Percentiles rank a stretch among this genome's conserved stretches.
Conservation (phyloP, 2,888 invertebrate genomes). For the Laspeyria flexula region DNA sequence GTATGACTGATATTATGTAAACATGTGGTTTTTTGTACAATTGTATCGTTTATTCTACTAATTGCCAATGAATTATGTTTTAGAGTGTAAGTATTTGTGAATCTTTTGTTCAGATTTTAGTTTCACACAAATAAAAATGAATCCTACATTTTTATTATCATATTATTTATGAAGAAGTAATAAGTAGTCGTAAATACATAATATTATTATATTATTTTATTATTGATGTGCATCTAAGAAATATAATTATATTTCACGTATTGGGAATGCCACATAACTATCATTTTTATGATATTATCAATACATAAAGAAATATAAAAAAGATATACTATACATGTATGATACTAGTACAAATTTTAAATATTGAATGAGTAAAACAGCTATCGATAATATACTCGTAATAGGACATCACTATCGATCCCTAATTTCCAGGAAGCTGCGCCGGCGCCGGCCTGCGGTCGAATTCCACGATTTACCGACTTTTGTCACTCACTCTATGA, state of each 20-base stretch:
- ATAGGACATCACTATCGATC: slow-evolving; percentile 62
- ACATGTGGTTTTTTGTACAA: slow-evolving; percentile 45
- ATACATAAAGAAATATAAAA: too few relatives aligned
- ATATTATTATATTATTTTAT: too few relatives aligned
- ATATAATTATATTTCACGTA: too few relatives aligned
- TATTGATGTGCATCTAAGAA: too few relatives aligned
- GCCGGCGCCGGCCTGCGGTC: slow-evolving; percentile 78
- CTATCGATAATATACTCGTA: slow-evolving; percentile 15
- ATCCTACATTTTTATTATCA: too few relatives aligned
- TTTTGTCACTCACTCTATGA: slow-evolving; percentile 68
- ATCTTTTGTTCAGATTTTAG: background rate
- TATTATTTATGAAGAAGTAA: too few relatives aligned
- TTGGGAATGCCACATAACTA: too few relatives aligned
- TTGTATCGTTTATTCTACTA: slow-evolving; percentile 7
- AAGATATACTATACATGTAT: too few relatives aligned
- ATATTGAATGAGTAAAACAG: background rate
- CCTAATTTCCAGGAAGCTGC: slow-evolving; percentile 83
- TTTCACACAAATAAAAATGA: background rate
- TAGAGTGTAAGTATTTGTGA: background rate
- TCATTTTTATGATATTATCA: too few relatives aligned
- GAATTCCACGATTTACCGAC: slow-evolving; percentile 81
- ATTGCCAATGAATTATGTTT: background rate
- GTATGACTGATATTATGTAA: slow-evolving; percentile 48
- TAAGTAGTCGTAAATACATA: too few relatives aligned
- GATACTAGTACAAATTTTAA: too few relatives aligned